Conservation (phyloP, 2,888 invertebrate species). For the Melipona beecheii region DNA sequence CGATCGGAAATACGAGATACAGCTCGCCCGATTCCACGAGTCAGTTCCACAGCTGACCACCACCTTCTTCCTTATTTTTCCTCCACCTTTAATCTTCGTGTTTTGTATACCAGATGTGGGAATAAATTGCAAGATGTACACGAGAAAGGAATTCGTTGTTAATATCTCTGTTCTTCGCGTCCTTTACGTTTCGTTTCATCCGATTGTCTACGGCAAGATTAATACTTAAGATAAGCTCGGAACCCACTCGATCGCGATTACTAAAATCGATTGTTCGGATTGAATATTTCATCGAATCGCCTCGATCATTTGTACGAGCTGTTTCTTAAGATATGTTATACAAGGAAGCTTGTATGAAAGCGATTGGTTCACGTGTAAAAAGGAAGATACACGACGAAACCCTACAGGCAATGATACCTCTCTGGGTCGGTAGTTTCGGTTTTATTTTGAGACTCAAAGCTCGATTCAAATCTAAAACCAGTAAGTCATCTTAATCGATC, state of each 20-base stretch:
- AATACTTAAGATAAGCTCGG: not conserved
- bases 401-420: not conserved
- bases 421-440: conserved; percentile 8
- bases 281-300: not conserved
- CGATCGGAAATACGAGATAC: conserved; percentile 12
- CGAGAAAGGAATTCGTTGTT: conserved; percentile 9
- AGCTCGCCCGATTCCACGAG: conserved; percentile 12
- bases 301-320: not conserved
- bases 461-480: conserved; percentile 88
- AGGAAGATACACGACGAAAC: not conserved
- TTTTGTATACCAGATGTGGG: conserved; percentile 70
- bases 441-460: conserved; percentile 53
- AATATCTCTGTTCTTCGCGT: too few species aligned
- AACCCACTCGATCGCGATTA: not conserved
- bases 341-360: not conserved
- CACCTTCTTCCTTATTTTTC: conserved; percentile 46
- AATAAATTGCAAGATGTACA: conserved; percentile 69
- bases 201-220: not conserved
- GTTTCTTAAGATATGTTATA: not conserved
- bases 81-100: conserved; percentile 62
- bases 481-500: conserved; percentile 93
- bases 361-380: not conserved
- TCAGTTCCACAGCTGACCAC: conserved; percentile 19
- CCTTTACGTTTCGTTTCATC: not conserved
- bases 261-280: not conserved